Evolutionary conservation across 2,888 invertebrate genomes (phyloP), one percentile per base, ranked within the genome.

Genomic region (Caenorhabditis angaria): DNA sequence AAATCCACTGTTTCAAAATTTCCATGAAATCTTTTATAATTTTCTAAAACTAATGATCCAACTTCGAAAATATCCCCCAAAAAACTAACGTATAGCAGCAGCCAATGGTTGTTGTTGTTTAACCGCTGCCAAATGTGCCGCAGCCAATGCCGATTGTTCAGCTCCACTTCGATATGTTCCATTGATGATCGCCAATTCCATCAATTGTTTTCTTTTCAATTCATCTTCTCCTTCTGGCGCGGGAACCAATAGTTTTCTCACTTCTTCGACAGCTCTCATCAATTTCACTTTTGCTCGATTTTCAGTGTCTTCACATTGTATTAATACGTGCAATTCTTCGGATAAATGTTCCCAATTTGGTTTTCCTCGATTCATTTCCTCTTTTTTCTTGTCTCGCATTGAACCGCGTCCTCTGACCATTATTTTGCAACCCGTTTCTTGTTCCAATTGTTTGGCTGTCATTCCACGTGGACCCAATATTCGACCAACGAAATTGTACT

Each of bases 401-500:
- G 84, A 84, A 41, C 85, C 85, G 14, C 78, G 59, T 18, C 85
- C 85, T 51, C 99, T 92, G 88, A 99, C 97, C 99, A 99, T 99
- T 88, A 99, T 97, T 92, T 99, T 99, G 91, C 99, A 99, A 85
- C 97, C 97, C 87, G 99, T 99, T 91, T 97, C 97, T 91, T 97
- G 95, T 90, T 99, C 99, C 89, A 99, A 91, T 91, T 99, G 97
- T 91, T 99, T 99, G 63, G 99, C 97, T 82, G 99, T 99, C 97
- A 99, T 99, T 84, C 99, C 99, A 87, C 99, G 92, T 81, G 99
- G 99, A 62, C 99, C 99, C 88, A 99, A 91, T 91, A 99, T 99
- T 91, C 99, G 92, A 88, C 99, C 99, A 88, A 99, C 99, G 90
- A 99, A 99, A 91, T 99, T 99, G 91, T 97, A 99, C 97, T 99